These are phyloP conservation scores for Phenganax subtilis DNA, from an alignment of 92 coral and sea anemone species.

Conservation along the genomic window DNA sequence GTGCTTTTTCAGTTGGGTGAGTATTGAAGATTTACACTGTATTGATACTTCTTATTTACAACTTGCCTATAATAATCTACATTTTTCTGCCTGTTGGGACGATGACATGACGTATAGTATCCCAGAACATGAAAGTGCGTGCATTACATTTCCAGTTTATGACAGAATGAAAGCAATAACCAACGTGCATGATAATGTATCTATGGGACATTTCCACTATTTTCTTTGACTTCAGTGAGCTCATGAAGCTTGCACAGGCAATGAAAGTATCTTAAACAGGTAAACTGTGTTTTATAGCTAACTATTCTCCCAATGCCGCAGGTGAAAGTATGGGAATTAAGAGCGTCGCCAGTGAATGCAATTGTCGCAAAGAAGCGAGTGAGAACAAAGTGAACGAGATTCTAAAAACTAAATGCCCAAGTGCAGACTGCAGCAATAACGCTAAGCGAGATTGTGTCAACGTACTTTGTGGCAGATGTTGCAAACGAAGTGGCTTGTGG, in stretches of 20 bases:
- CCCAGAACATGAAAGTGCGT: too few relatives aligned
- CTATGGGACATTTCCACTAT: too few relatives aligned
- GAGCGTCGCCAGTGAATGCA: slow-evolving; percentile 48
- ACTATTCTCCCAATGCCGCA: background rate
- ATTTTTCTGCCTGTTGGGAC: too few relatives aligned
- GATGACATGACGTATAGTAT: too few relatives aligned
- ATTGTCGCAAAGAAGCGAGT: slow-evolving; percentile 35
- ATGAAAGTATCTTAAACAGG: too few relatives aligned
- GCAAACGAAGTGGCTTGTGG: slow-evolving; percentile 65
- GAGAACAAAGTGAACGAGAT: slow-evolving; percentile 21
- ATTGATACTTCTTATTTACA: background rate
- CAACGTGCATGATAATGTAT: too few relatives aligned
- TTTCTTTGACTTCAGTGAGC: too few relatives aligned
- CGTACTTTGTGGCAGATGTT: slow-evolving; percentile 82
- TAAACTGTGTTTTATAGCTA: background rate
- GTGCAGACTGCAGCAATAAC: slow-evolving; percentile 74
- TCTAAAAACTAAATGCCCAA: slow-evolving; percentile 54
- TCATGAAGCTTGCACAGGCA: too few relatives aligned
- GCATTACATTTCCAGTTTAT: too few relatives aligned
- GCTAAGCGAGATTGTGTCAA: slow-evolving; percentile 84
- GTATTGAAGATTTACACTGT: background rate
- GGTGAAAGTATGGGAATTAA: slow-evolving; percentile 87
- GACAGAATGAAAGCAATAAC: too few relatives aligned
- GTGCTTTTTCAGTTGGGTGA: slow-evolving; percentile 72
- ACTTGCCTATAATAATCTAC: too few relatives aligned